Evolutionary conservation across 37 sponge, comb jelly and placozoan species (phyloP), one percentile per base, ranked within the genome.

Genomic region (Ianthella basta): DNA sequence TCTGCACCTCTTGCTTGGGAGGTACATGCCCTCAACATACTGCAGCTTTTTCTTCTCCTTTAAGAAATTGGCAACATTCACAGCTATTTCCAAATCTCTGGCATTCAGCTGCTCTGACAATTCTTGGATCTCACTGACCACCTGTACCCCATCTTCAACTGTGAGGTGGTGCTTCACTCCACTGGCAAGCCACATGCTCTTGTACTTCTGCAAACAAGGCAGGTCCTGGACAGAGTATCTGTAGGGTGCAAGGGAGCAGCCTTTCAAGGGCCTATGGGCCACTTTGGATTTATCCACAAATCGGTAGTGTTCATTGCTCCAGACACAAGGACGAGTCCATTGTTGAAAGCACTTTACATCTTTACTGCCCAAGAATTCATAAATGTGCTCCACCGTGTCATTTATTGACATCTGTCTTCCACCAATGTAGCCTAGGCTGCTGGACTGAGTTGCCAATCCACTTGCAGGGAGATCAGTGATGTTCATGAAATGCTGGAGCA

Each of bases 31-130:
- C 25, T 18, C 14, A 1, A 75, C 10, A 15, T 24, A 75, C 10
- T 40, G 13, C n/a, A 21, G 3, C 24, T 19, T 2, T 24, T 75
- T 24, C 50, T 24, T 36, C 1, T 75, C 78, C 32, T 19, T n/a
- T 12, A 75, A 24, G 40, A 53, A 12, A 16, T 75, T 50, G 53
- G 78, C 78, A 75, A 89, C 80, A 44, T 25, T 24, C 5, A 85
- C 59, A 60, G 32, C 60, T 36, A 80, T 85, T 25, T 53, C 63
- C 24, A 88, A 37, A 21, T 88, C 59, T 24, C 29, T 63, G 14
- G 32, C n/a, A n/a, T 63, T 18, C 8, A 82, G 44, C 13, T 23
- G 23, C 15, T 23, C 41, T 21, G 16, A 40, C 15, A 4, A 4
- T 1, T 4, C 20, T 34, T 25, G 21, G 18, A 82, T 82, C 36